These are phyloP conservation scores for Enteromius unitaeniatus DNA, from an alignment of 2,797 vertebrate genomes.

Conservation along the genomic window DNA sequence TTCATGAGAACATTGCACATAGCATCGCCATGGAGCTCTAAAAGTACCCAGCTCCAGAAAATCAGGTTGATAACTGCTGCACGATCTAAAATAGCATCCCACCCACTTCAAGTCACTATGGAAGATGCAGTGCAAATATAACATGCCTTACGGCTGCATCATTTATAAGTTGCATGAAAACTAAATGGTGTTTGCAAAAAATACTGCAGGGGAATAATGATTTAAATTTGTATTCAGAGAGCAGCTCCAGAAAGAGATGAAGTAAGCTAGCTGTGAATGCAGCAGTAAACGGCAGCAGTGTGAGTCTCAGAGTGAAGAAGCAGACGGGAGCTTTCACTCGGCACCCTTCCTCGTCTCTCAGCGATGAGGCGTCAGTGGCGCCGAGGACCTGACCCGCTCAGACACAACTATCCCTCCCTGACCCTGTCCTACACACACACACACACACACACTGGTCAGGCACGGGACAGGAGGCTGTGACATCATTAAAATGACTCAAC, in stretches of 20 bases:
- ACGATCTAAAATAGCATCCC: not conserved
- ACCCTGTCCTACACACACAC: slow-evolving; percentile 21
- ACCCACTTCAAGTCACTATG: not conserved
- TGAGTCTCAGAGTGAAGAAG: slow-evolving; percentile 13
- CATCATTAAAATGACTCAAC: not conserved
- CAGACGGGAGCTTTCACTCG: slow-evolving; percentile 72
- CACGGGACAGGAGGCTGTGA: not conserved
- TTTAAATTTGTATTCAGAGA: not conserved
- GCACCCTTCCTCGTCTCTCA: slow-evolving; percentile 72
- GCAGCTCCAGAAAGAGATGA: not conserved
- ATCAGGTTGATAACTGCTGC: not conserved
- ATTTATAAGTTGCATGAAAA: not conserved
- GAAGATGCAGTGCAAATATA: not conserved
- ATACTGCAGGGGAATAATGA: not conserved
- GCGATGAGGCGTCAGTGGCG: slow-evolving; percentile 73
- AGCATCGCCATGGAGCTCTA: not conserved
- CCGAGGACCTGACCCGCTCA: slow-evolving; percentile 70
- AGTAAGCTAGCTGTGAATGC: no score
- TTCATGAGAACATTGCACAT: not conserved
- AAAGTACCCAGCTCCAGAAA: not conserved
- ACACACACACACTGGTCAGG: slow-evolving; percentile 8
- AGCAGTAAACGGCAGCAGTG: not conserved
- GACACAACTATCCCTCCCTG: slow-evolving; percentile 76
- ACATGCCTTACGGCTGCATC: not conserved
- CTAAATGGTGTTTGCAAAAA: not conserved